These are phyloP conservation scores for Podarcis muralis DNA, from an alignment of 2,113 vertebrate genomes.

Conservation along the genomic window DNA sequence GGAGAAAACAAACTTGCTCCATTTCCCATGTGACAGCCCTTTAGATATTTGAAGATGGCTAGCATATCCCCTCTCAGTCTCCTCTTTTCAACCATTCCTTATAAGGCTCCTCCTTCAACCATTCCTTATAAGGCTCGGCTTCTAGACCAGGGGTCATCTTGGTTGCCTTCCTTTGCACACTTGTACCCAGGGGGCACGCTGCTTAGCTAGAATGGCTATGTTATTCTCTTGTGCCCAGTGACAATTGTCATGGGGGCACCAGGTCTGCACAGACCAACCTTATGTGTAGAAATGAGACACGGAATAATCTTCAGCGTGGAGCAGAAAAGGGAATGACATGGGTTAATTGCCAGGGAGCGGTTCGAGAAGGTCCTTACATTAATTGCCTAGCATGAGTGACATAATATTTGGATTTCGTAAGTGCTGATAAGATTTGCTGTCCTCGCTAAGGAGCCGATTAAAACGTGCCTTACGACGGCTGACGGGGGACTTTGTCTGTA, in stretches of 20 bases:
- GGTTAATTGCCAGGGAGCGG: conserved; percentile 29
- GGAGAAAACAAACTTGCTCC: too few species aligned
- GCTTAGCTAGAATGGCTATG: neutral
- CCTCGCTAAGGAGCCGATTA: conserved; percentile 67
- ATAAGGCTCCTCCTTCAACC: too few species aligned
- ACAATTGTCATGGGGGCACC: too few species aligned
- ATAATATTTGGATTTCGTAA: conserved; percentile 63
- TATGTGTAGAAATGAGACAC: conserved; percentile 23
- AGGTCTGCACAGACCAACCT: neutral
- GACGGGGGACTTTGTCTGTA: conserved; percentile 76
- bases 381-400: conserved; percentile 54
- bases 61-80: too few species aligned
- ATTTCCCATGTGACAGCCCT: too few species aligned
- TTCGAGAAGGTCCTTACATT: conserved; percentile 49
- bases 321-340: conserved; percentile 33
- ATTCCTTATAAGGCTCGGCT: too few species aligned
- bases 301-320: conserved; percentile 5
- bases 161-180: too few species aligned
- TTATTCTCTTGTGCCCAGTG: neutral
- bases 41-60: too few species aligned
- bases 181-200: neutral
- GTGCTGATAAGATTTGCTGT: conserved; percentile 60
- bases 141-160: too few species aligned
- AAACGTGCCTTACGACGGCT: conserved; percentile 70
- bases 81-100: too few species aligned